Percentiles rank a stretch among this genome's conserved stretches.
Conservation (phyloP, 2,888 invertebrate genomes). For the Aricia artaxerxes region DNA sequence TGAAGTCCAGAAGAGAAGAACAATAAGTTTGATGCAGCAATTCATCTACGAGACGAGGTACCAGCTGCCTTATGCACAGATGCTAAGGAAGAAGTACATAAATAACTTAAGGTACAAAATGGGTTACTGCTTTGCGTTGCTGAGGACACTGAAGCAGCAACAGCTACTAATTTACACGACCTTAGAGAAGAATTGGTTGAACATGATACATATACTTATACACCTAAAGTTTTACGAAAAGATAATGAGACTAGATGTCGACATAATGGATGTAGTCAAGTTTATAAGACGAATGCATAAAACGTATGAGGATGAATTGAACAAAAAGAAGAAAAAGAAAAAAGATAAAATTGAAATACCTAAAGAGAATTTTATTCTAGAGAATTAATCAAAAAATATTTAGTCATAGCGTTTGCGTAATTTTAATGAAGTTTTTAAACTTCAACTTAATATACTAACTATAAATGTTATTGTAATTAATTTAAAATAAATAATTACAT, state of each 20-base stretch:
- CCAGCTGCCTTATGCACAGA: constrained; percentile 47
- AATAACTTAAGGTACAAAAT: constrained; percentile 45
- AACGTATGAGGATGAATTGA: neutral
- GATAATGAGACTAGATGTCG: constrained; percentile 46
- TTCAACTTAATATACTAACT: no score
- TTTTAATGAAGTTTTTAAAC: no score
- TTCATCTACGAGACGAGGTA: constrained; percentile 53
- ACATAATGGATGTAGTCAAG: constrained; percentile 46
- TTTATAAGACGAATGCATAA: constrained; percentile 36
- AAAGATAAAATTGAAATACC: constrained; percentile 1
- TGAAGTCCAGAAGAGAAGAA: constrained; percentile 38
- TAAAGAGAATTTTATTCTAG: neutral
- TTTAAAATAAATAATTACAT: no score
- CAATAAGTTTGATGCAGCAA: constrained; percentile 47
- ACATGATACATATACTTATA: constrained; percentile 35
- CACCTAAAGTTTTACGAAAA: constrained; percentile 50
- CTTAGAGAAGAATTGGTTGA: constrained; percentile 23
- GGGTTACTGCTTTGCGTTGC: constrained; percentile 49
- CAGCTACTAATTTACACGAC: constrained; percentile 45
- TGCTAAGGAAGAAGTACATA: constrained; percentile 49
- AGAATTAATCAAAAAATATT: neutral
- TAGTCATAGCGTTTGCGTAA: no score
- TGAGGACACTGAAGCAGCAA: constrained; percentile 46
- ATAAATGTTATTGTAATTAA: no score
- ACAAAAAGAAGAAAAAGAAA: neutral